phyloP scores from a whole-genome alignment of 2,113 vertebrate species.

The Psophia crepitans region DNA sequence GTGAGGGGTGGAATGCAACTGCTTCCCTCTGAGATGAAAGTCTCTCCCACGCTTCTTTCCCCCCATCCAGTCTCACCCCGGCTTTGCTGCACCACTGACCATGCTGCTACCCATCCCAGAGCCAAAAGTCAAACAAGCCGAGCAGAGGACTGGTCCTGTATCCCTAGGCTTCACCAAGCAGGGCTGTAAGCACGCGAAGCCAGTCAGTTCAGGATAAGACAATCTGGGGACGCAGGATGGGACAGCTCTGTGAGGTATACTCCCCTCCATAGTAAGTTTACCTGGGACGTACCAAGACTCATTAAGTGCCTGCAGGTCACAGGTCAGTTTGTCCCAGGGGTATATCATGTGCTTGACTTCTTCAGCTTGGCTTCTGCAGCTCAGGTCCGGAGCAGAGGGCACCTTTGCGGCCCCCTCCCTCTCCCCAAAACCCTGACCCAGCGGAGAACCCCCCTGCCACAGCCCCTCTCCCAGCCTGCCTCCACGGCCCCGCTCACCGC shows the following conservation, averaged over 20 bases:
- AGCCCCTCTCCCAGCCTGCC: not conserved
- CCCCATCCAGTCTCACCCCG: not conserved
- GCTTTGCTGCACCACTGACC: not conserved
- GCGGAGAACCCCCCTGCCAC: fast-evolving
- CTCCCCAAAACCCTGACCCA: not conserved
- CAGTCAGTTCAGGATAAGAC: not conserved
- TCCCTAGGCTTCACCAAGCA: not conserved
- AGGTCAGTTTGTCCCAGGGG: not conserved
- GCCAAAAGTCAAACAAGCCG: fast-evolving
- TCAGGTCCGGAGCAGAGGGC: not conserved
- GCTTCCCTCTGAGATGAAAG: not conserved
- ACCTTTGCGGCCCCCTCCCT: not conserved
- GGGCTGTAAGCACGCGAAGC: not conserved
- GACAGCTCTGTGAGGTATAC: not conserved
- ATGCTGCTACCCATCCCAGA: not conserved
- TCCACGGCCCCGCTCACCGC: not conserved
- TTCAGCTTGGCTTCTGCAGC: not conserved
- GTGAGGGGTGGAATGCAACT: not conserved
- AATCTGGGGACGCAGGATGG: not conserved
- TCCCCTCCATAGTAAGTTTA: not conserved
- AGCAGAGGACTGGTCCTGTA: not conserved
- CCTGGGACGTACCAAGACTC: not conserved
- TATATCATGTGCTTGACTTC: not conserved
- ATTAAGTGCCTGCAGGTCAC: not conserved
- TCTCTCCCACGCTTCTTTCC: not conserved